Base-by-base conservation (phyloP, 2,888 invertebrate genomes). In the Aquatica leii region DNA sequence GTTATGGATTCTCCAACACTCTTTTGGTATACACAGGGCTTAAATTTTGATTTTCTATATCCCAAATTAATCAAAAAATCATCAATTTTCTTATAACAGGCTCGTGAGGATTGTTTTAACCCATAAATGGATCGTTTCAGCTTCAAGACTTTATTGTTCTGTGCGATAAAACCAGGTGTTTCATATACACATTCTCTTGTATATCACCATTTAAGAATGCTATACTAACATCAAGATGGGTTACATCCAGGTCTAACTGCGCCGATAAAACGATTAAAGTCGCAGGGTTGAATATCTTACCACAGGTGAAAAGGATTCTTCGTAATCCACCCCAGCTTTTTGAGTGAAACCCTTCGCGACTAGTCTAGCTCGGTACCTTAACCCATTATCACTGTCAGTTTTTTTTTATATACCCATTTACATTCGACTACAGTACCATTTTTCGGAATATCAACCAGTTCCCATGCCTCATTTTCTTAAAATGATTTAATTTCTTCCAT, bases 311-410 rank as follows among this genome's bases (percentile, higher is more conserved):
- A 43, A 43, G 15, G 43, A 9, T 43, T 43, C 43, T 14, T 14
- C 15, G 15, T 43, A 43, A 15, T 43, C 43, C 15, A 43, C 14
- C 14, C 18, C 43, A 43, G n/a, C 4, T 43, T 17, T 14, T 9
- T 43, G 43, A 43, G 43, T 43, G 18, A n/a, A 43, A 4, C 43
- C 15, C 9, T 43, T 43, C 9, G 43, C 43, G 2, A 43, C 43
- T 43, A 15, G 15, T 17, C 43, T 43, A 6, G 43, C 43, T 43
- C 15, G n/a, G 15, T 43, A 43, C 18, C 18, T 43, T 9, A 43
- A 9, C 2, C 9, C 9, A 14, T 4, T 17, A 15, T 15, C 14
- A 5, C 14, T 15, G 3, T 15, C 43, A 14, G 14, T 17, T 43
- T 43, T 43, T 14, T 15, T 43, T 43, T n/a, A 15, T 14, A 43